Evolutionary conservation across 2,888 invertebrate species (phyloP), one percentile per base, ranked within the genome.

Genomic region (Spodoptera picta): DNA sequence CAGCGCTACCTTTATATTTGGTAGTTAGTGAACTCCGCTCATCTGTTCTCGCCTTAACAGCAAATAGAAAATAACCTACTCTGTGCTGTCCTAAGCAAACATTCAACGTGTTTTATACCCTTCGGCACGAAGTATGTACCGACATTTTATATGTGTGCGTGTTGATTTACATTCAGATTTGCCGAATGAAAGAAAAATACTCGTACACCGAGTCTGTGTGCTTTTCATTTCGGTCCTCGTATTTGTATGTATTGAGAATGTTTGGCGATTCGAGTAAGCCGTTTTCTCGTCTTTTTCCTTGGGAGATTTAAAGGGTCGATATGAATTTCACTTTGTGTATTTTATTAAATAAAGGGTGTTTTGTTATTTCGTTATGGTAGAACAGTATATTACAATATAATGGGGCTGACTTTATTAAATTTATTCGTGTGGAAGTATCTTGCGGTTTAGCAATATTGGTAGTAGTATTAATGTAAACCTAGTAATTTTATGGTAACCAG

Each of bases 21-120:
- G 36, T 36, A 36, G 5, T 36, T 7, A 9, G 7, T 36, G 9
- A 36, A 36, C 9, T 9, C 9, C 7, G 36, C 36, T 36, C 36
- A 36, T 36, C 36, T 36, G 36, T 6, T 36, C 36, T 36, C 36
- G 36, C 65, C 68, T 53, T 61, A 46, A 49, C 45, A 51, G 73
- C 55, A 73, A 75, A 81, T 60, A 80, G 41, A 65, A 70, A 69
- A 58, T 69, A 70, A 66, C 64, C 62, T 65, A 61, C 65, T 57
- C 24, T 10, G 46, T 56, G 23, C 54, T 62, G 62, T 74, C 82
- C 81, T 74, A 77, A 77, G 48, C 55, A 70, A 80, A 80, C 73
- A 67, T 50, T 19, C 36, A 27, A 55, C 62, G 70, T 69, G 75
- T 71, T 74, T 73, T 58, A 66, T 69, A 66, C 53, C 47, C 56